These are phyloP conservation scores for Entelurus aequoreus DNA, from an alignment of 2,113 vertebrate species.

Conservation along the genomic window DNA sequence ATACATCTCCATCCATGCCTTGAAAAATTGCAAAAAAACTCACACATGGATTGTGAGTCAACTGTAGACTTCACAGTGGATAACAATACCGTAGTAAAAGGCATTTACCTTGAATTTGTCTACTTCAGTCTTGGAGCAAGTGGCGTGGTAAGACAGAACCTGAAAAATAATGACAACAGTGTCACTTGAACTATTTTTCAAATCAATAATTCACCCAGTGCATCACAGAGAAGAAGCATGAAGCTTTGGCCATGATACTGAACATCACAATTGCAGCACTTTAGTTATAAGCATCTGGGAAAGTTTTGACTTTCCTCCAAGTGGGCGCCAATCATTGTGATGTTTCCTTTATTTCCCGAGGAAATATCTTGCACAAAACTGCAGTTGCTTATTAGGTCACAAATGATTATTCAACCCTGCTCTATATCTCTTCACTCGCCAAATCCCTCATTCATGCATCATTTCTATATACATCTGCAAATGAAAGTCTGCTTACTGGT, in stretches of 20 bases:
- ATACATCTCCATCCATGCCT: neutral
- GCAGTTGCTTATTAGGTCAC: slow-evolving; percentile 65
- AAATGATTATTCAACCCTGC: slow-evolving; percentile 65
- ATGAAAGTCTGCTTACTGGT: slow-evolving; percentile 28
- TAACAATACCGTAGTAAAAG: neutral
- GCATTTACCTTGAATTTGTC: slow-evolving; percentile 97
- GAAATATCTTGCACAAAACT: slow-evolving; percentile 55
- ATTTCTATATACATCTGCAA: slow-evolving; percentile 19
- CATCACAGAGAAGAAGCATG: slow-evolving; percentile 2
- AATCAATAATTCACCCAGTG: slow-evolving; percentile 11
- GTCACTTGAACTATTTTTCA: slow-evolving; percentile 19
- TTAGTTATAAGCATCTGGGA: slow-evolving; percentile 11
- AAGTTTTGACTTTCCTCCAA: slow-evolving; percentile 19
- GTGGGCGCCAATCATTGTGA: slow-evolving; percentile 29
- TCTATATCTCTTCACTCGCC: slow-evolving; percentile 40
- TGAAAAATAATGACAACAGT: slow-evolving; percentile 62
- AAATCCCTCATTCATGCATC: slow-evolving; percentile 16
- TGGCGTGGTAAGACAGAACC: slow-evolving; percentile 97
- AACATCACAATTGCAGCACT: slow-evolving; percentile 7
- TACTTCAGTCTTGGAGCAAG: slow-evolving; percentile 97
- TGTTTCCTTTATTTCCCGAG: slow-evolving; percentile 45
- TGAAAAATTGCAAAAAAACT: neutral
- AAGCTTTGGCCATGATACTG: neutral
- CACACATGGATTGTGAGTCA: neutral
- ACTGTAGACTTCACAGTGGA: neutral